A percentile compares a stretch with the other conserved stretches of the same genome.
These are phyloP conservation scores for Plusia festucae DNA, from an alignment of 2,888 invertebrate genomes.

Conservation along the genomic window DNA sequence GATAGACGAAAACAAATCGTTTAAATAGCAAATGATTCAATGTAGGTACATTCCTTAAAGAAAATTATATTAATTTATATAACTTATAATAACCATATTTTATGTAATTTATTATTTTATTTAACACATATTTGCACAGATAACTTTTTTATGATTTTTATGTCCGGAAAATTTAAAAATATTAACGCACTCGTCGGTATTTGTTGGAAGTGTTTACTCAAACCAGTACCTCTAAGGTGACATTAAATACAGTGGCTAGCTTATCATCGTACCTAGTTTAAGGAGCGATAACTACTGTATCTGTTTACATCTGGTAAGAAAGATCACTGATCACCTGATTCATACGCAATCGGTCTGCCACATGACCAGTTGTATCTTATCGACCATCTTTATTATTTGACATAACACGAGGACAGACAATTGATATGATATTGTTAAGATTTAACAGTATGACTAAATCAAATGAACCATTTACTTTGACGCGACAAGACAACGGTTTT, in stretches of 20 bases:
- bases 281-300: slow-evolving; percentile 59
- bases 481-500: slow-evolving; percentile 37
- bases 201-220: slow-evolving; percentile 22
- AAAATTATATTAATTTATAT: no score
- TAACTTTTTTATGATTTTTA: background rate
- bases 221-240: slow-evolving; percentile 57
- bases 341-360: slow-evolving; percentile 66
- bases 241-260: slow-evolving; percentile 60
- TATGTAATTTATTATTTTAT: no score
- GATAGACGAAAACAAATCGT: slow-evolving; percentile 3
- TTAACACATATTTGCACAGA: background rate
- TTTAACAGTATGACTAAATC: slow-evolving; percentile 17
- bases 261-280: slow-evolving; percentile 59
- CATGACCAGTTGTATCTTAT: slow-evolving; percentile 73
- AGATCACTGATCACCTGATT: slow-evolving; percentile 75
- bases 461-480: slow-evolving; percentile 20
- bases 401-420: slow-evolving; percentile 54
- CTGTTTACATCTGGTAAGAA: slow-evolving; percentile 60
- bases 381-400: slow-evolving; percentile 59
- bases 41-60: no score
- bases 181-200: slow-evolving; percentile 11
- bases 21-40: background rate
- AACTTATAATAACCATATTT: no score
- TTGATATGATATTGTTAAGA: slow-evolving; percentile 24
- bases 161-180: slow-evolving; percentile 18